Evolutionary conservation across 2,113 vertebrate genomes (phyloP).

Genomic region (Phyllostomus hastatus): DNA sequence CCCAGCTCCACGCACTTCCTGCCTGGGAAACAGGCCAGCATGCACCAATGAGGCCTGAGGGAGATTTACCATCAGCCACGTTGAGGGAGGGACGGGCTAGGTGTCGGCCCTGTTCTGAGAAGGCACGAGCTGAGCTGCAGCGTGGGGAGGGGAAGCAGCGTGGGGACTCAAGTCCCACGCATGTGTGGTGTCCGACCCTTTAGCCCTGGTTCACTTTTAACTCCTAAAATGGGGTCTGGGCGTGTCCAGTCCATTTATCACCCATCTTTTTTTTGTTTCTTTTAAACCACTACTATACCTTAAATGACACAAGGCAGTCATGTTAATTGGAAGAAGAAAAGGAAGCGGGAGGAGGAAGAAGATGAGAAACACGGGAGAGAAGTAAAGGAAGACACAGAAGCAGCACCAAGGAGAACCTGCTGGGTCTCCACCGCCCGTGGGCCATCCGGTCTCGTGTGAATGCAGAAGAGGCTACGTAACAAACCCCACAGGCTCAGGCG

Average conservation of each 20-base stretch:
- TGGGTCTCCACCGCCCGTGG: fast-evolving
- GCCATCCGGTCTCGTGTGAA: no score
- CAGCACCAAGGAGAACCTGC: neutral
- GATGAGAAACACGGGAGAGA: neutral
- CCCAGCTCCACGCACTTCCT: neutral
- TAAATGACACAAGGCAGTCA: neutral
- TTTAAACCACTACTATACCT: neutral
- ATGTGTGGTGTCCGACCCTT: no score
- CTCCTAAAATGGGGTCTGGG: neutral
- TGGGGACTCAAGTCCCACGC: neutral
- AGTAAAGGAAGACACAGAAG: neutral
- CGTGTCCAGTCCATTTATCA: neutral
- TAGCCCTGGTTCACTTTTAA: neutral
- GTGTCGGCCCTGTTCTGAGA: neutral
- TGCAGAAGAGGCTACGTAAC: no score
- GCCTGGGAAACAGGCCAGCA: neutral
- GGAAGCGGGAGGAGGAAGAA: neutral
- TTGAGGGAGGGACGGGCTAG: neutral
- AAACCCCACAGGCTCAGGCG: neutral
- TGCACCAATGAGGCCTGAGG: neutral
- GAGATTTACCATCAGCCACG: neutral
- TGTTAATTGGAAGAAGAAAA: neutral
- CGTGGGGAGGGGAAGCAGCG: no score
- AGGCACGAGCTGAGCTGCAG: neutral
- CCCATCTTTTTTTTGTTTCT: neutral